Conservation (phyloP, 2,113 vertebrate species). For the Rhinolophus ferrumequinum region DNA sequence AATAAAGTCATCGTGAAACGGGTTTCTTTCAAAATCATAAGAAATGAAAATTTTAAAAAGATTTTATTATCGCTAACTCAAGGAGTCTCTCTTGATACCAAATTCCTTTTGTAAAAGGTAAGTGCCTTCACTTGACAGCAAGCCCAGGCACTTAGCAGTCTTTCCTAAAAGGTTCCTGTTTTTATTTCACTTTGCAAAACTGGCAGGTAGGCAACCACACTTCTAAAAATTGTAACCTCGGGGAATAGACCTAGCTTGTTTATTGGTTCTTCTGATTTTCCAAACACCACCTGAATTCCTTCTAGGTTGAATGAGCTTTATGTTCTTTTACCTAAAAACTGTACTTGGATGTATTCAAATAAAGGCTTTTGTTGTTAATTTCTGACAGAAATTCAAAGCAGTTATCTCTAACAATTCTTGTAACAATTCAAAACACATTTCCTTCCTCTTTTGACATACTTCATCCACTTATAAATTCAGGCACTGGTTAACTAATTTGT, state of each 20-base stretch:
- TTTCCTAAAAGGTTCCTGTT: conserved; percentile 19
- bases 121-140: not conserved
- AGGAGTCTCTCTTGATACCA: not conserved
- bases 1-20: not conserved
- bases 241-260: not conserved
- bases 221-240: not conserved
- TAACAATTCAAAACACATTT: not conserved
- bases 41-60: not conserved
- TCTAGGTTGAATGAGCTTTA: not conserved
- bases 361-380: not conserved
- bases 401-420: not conserved
- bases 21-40: not conserved
- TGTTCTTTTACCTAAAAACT: conserved; percentile 27
- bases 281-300: conserved; percentile 21
- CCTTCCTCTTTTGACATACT: not conserved
- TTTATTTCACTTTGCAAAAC: not conserved
- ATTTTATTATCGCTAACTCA: not conserved
- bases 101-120: not conserved
- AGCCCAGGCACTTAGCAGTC: not conserved
- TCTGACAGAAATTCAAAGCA: not conserved
- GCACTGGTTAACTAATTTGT: not conserved
- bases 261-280: not conserved
- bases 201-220: conserved; percentile 30
- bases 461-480: not conserved
- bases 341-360: not conserved